Percentiles rank a stretch among this genome's conserved stretches.
Evolutionary conservation across 1,140 invertebrate genomes (phyloP).

Genomic region (Sitodiplosis mosellana): DNA sequence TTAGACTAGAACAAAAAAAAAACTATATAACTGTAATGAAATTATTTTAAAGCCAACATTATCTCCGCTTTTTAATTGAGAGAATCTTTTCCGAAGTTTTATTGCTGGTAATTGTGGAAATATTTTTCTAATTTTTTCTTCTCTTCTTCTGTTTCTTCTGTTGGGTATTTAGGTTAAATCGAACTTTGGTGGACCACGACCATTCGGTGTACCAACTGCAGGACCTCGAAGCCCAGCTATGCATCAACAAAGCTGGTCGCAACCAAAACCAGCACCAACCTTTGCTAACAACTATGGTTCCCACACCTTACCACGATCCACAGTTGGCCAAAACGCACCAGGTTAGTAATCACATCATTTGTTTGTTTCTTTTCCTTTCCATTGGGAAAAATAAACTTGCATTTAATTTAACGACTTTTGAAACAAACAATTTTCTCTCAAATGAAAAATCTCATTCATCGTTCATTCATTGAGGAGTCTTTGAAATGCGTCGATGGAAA

Average conservation of each 20-base stretch:
- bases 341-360: background rate
- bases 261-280: constrained; percentile 7
- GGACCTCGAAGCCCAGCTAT: constrained; percentile 22
- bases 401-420: no score
- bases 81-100: no score
- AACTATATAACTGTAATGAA: background rate
- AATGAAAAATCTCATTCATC: no score
- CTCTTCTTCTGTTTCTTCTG: background rate
- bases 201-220: constrained; percentile 10
- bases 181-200: constrained; percentile 15
- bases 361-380: no score
- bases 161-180: background rate
- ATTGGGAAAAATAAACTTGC: no score
- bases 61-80: no score
- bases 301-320: background rate
- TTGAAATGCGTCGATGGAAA: no score
- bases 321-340: background rate
- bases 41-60: background rate
- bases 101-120: no score
- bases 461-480: no score
- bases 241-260: constrained; percentile 10
- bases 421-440: no score
- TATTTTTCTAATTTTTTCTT: background rate
- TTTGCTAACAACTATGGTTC: background rate
- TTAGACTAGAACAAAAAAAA: background rate